Percentiles rank a stretch among this genome's conserved stretches.
Conservation (phyloP, 2,113 vertebrate genomes). For the Diadophis punctatus region DNA sequence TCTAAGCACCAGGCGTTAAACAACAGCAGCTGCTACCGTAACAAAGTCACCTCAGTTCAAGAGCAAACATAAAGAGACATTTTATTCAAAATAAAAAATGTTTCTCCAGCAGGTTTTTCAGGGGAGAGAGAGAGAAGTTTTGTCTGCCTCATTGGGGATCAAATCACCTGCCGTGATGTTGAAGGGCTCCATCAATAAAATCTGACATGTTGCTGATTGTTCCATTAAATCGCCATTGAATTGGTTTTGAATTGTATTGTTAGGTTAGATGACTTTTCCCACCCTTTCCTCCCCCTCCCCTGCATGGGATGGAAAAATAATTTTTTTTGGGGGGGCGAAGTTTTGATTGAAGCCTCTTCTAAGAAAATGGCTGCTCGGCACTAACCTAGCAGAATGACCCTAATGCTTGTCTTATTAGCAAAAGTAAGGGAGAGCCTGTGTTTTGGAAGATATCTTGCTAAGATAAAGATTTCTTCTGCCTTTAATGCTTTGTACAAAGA, state of each 20-base stretch:
- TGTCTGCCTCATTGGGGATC: constrained; percentile 63
- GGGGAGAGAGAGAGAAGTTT: constrained; percentile 50
- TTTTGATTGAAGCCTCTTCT: constrained; percentile 55
- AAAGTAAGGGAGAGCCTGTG: background rate
- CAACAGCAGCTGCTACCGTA: background rate
- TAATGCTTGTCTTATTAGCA: constrained; percentile 41
- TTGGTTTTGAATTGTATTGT: constrained; percentile 67
- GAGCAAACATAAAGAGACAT: constrained; percentile 61
- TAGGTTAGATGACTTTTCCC: constrained; percentile 46
- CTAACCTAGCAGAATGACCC: constrained; percentile 56
- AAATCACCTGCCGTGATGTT: constrained; percentile 64
- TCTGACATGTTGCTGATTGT: constrained; percentile 71
- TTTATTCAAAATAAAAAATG: constrained; percentile 43
- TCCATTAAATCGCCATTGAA: constrained; percentile 70
- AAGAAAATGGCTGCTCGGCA: constrained; percentile 58
- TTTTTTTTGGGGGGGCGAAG: constrained; percentile 57
- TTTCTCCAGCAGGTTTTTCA: constrained; percentile 5
- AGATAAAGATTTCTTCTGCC: background rate
- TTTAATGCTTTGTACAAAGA: background rate
- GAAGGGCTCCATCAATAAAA: constrained; percentile 69
- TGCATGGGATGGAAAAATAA: constrained; percentile 41
- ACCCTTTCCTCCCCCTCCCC: background rate
- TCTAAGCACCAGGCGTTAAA: constrained; percentile 48
- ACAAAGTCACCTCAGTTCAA: constrained; percentile 60
- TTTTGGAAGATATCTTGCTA: background rate